phyloP scores from a whole-genome alignment of 2,113 vertebrate genomes.

The Epinephelus lanceolatus region DNA sequence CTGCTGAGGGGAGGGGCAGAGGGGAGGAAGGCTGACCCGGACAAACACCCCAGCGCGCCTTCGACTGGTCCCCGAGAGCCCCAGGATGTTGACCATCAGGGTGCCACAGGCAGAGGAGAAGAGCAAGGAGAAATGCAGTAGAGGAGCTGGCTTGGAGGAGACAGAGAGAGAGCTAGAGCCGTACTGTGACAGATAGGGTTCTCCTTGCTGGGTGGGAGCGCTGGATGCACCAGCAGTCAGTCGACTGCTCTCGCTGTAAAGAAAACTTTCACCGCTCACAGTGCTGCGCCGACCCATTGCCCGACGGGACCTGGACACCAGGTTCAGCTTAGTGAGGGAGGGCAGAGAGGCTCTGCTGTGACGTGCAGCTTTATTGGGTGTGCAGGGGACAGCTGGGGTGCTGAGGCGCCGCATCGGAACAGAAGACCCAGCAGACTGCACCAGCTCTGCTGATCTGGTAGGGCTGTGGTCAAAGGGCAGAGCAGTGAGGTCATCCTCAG shows the following conservation, averaged over 20 bases:
- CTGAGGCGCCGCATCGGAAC: slow-evolving; percentile 67
- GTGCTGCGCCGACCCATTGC: slow-evolving; percentile 70
- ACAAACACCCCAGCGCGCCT: slow-evolving; percentile 76
- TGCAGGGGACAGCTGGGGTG: slow-evolving; percentile 65
- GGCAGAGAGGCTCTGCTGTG: slow-evolving; percentile 76
- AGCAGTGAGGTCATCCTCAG: slow-evolving; percentile 73
- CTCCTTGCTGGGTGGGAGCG: neutral
- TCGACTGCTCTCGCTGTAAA: slow-evolving; percentile 44
- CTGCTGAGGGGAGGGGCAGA: slow-evolving; percentile 62
- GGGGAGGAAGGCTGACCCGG: slow-evolving; percentile 80
- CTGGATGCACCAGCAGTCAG: slow-evolving; percentile 40
- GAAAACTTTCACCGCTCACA: slow-evolving; percentile 49
- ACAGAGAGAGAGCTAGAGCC: slow-evolving; percentile 48
- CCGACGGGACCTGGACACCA: slow-evolving; percentile 73
- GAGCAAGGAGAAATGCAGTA: slow-evolving; percentile 81
- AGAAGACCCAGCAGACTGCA: slow-evolving; percentile 41
- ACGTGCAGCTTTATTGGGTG: slow-evolving; percentile 12
- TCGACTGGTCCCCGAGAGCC: slow-evolving; percentile 78
- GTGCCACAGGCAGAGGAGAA: slow-evolving; percentile 76
- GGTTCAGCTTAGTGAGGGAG: slow-evolving; percentile 76
- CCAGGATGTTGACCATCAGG: slow-evolving; percentile 80
- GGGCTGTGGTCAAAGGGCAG: slow-evolving; percentile 63
- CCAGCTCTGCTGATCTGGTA: slow-evolving; percentile 37
- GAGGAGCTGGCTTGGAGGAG: slow-evolving; percentile 60
- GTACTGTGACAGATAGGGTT: slow-evolving; percentile 42